Evolutionary conservation across 2,797 vertebrate genomes (phyloP), one percentile per base, ranked within the genome.

Genomic region (Epinephelus malabaricus): DNA sequence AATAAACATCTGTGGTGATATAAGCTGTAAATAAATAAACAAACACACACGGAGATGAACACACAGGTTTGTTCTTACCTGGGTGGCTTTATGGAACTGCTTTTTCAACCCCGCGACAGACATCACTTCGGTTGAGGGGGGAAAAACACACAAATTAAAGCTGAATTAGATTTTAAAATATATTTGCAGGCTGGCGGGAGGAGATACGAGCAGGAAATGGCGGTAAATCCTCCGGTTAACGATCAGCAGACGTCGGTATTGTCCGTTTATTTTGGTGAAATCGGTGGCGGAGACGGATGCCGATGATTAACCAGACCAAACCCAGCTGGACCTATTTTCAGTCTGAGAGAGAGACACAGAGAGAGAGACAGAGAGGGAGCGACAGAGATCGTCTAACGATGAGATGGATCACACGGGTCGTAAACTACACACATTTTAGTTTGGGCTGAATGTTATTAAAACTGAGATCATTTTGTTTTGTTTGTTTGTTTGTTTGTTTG

Each of bases 11-110:
- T 46, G 14, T 4, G 3, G 11, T 45, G 11, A 15, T 14, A 46
- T 46, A 14, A 46, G 14, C 40, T 34, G 34, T 43, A 43, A 18
- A 47, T 14, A 47, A 17, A 47, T 17, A 18, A 6, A 17, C 46
- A 47, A 3, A 46, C 45, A 47, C 13, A 17, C 45, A 30, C 27
- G 15, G 13, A 55, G 6, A 21, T 14, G 40, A 14, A 61, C 11
- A 12, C n/a, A n/a, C 30, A 40, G 30, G 11, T 19, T 4, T 3
- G 1, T 6, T 21, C 84, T 77, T 89, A 98, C 97, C 97, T 98
- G 97, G 0, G 97, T 98, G 77, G 97, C 97, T 94, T 98, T 97
- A 82, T 97, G 97, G 91, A 98, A 97, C 80, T 97, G 97, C 89
- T 97, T 97, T 80, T 97, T 97, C 27, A 97, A 88, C 64, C 97